Conservation (phyloP, 2,797 vertebrate species). For the Etheostoma perlongum region DNA sequence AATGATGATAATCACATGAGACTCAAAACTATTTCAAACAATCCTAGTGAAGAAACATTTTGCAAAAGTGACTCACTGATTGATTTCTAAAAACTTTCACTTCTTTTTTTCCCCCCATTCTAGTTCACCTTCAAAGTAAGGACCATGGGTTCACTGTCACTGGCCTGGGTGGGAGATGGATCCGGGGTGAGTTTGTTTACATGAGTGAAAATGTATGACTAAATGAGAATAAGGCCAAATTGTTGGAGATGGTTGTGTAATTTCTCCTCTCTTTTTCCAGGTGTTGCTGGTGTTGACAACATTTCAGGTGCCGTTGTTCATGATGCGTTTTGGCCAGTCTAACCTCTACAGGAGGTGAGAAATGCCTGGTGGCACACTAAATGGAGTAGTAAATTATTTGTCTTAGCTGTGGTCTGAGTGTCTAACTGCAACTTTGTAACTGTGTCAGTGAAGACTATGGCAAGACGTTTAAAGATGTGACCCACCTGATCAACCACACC, state of each 20-base stretch:
- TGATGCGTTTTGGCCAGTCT: constrained; percentile 91
- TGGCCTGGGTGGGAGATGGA: constrained; percentile 95
- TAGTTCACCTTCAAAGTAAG: constrained; percentile 91
- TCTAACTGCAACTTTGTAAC: constrained; percentile 56
- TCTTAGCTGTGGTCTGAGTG: constrained; percentile 5
- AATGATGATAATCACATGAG: background rate
- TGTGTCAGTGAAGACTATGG: constrained; percentile 93
- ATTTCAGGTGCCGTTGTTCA: constrained; percentile 90
- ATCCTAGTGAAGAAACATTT: background rate
- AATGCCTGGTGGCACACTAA: background rate
- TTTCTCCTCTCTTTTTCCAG: constrained; percentile 68
- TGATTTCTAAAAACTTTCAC: constrained; percentile 2
- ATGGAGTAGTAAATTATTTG: background rate
- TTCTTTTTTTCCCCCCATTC: constrained; percentile 7
- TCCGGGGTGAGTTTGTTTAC: constrained; percentile 88
- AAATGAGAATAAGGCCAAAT: background rate
- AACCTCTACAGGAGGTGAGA: constrained; percentile 94
- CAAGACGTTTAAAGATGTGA: constrained; percentile 93
- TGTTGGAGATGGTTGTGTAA: background rate
- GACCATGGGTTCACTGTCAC: constrained; percentile 88
- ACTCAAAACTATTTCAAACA: constrained; percentile 2
- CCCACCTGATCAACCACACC: constrained; percentile 92
- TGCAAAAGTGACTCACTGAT: background rate
- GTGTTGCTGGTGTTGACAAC: constrained; percentile 94
- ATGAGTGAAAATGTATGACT: background rate